These are phyloP conservation scores for Eupeodes corollae DNA, from an alignment of 1,140 invertebrate species.

Conservation along the genomic window DNA sequence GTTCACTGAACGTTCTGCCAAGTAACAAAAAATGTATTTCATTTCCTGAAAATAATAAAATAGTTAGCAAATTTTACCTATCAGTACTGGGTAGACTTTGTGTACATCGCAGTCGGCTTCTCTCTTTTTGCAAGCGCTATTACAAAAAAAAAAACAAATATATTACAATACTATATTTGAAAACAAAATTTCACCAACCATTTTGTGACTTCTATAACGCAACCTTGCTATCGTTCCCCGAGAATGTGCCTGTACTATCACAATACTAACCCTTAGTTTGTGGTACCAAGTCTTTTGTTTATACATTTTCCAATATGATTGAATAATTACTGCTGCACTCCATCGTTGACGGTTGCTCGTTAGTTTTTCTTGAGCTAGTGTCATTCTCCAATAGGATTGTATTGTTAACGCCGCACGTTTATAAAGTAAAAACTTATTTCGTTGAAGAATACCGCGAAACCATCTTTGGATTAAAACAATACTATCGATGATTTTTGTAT, in stretches of 20 bases:
- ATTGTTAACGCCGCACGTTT: constrained; percentile 61
- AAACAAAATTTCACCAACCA: not conserved
- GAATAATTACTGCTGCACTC: constrained; percentile 60
- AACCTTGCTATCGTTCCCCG: constrained; percentile 49
- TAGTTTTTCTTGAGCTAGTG: constrained; percentile 39
- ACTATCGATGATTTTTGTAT: constrained; percentile 85
- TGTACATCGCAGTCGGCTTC: too few species aligned
- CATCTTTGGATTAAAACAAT: constrained; percentile 87
- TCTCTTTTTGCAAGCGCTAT: too few species aligned
- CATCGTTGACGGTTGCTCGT: constrained; percentile 33
- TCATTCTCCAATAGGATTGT: constrained; percentile 64
- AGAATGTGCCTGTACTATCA: constrained; percentile 61
- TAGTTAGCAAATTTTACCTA: too few species aligned
- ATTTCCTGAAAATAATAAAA: too few species aligned
- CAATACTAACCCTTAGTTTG: constrained; percentile 45
- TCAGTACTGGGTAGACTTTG: too few species aligned
- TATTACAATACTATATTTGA: too few species aligned
- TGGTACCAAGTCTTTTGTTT: constrained; percentile 54
- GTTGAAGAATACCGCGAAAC: constrained; percentile 72
- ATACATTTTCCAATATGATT: constrained; percentile 61
- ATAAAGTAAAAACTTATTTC: constrained; percentile 63
- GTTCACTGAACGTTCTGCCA: too few species aligned
- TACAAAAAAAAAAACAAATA: too few species aligned
- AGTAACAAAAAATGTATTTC: too few species aligned
- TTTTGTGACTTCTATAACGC: constrained; percentile 9